Evolutionary conservation across 2,113 vertebrate species (phyloP).

Genomic region (Sigmodon hispidus): DNA sequence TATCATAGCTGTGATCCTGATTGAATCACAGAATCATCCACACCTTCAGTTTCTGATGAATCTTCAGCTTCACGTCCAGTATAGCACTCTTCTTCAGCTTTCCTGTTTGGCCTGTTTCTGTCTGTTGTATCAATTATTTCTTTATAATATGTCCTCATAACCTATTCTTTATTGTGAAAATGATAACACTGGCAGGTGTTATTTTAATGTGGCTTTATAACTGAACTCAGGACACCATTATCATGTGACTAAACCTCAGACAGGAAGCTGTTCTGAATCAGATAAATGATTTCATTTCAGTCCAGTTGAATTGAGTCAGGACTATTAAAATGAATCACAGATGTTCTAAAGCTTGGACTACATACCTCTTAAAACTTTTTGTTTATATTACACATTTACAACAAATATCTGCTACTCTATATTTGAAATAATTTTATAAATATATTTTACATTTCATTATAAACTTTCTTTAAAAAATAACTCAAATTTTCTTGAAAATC

Average conservation of each 20-base stretch:
- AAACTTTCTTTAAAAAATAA: not conserved
- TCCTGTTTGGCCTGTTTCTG: not conserved
- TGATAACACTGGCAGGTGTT: not conserved
- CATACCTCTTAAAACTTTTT: conserved; percentile 54
- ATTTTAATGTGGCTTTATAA: conserved; percentile 23
- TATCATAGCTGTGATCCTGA: not conserved
- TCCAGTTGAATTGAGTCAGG: conserved; percentile 39
- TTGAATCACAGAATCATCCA: not conserved
- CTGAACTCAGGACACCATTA: not conserved
- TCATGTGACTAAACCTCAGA: not conserved
- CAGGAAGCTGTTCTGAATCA: conserved; percentile 62
- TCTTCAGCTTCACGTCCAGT: not conserved
- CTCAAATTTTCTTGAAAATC: not conserved
- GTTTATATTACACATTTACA: conserved; percentile 46
- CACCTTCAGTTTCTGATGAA: not conserved
- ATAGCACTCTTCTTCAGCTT: not conserved
- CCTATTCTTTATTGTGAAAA: conserved; percentile 11
- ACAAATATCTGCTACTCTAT: conserved; percentile 47
- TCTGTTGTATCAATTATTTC: not conserved
- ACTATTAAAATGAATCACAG: conserved; percentile 57
- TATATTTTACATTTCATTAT: conserved; percentile 38
- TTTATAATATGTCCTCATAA: not conserved
- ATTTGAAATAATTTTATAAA: conserved; percentile 53
- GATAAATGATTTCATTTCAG: conserved; percentile 7
- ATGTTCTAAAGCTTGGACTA: conserved; percentile 57